Evolutionary conservation across 2,113 vertebrate genomes (phyloP), one percentile per base, ranked within the genome.

Genomic region (Rhegmatorhina hoffmannsi): DNA sequence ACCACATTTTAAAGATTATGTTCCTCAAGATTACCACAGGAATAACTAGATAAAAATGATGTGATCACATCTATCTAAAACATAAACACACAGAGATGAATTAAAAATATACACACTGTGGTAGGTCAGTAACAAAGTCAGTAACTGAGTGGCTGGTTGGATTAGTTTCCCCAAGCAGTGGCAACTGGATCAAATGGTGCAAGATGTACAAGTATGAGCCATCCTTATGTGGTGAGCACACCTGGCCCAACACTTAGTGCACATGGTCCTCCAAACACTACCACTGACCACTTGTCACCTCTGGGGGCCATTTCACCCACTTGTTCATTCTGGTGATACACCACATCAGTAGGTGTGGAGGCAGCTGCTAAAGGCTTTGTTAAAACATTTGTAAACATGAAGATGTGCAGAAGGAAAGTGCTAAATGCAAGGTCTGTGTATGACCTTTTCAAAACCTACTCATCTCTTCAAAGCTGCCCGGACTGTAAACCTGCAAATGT

Each of bases 1-100:
- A 56, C 77, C 90, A 87, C 49, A 69, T 92, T 92, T 95, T 93
- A 89, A 92, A 94, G 84, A 92, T 89, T 82, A 89, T 59, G 76
- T 82, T 91, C 55, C 70, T 64, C 33, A 84, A 84, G 76, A 93
- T 92, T 90, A 84, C 56, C 70, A 78, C n/a, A 75, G 49, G 49
- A 94, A 79, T 72, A 91, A 85, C 68, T 29, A 75, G 83, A 84
- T 96, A 73, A 87, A 89, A 92, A 84, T 87, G 17, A 74, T 11
- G 74, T 34, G 52, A 74, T 88, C 46, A 20, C 12, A n/a, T 88
- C 88, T 86, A 79, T 59, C 73, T 86, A 8, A 10, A 73, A 91
- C 7, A 26, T 70, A 70, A 90, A 70, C 34, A 86, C 24, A 74
- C 20, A 16, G 2, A 33, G 43, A 84, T 69, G 21, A 91, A 88